Conservation (phyloP, 2,113 vertebrate genomes). For the Petromus typicus region DNA sequence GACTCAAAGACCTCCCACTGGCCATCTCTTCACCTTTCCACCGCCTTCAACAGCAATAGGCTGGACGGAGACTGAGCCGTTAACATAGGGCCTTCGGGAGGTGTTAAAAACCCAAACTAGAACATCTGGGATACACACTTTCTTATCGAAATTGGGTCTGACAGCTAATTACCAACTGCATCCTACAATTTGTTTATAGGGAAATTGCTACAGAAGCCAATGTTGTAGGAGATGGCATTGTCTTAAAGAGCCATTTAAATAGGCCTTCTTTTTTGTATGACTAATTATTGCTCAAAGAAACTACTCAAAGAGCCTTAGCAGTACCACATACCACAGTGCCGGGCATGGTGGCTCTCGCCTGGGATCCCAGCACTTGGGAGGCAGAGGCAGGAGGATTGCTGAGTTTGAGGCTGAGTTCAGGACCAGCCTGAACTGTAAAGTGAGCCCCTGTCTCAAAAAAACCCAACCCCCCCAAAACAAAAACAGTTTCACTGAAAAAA, state of each 20-base stretch:
- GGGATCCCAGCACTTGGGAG: too few species aligned
- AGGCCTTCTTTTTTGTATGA: neutral
- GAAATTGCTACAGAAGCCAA: neutral
- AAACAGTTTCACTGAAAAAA: neutral
- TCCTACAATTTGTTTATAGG: neutral
- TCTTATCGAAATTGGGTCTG: neutral
- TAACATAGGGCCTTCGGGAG: neutral
- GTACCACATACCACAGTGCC: too few species aligned
- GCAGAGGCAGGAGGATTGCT: too few species aligned
- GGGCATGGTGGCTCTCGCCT: too few species aligned
- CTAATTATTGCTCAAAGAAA: constrained; percentile 27
- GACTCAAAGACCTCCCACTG: neutral
- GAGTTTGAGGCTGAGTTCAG: too few species aligned
- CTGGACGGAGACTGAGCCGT: neutral
- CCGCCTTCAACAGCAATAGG: neutral
- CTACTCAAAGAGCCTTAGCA: neutral
- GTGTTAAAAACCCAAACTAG: neutral
- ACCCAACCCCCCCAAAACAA: too few species aligned
- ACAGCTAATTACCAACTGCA: constrained; percentile 1
- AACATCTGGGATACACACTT: neutral
- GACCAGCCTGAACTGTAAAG: too few species aligned
- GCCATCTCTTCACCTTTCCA: neutral
- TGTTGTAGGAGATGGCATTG: neutral
- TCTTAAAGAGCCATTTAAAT: constrained; percentile 18
- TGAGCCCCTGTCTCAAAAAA: too few species aligned